Conservation (phyloP, 2,888 invertebrate genomes). For the Dasysyrphus albostriatus region DNA sequence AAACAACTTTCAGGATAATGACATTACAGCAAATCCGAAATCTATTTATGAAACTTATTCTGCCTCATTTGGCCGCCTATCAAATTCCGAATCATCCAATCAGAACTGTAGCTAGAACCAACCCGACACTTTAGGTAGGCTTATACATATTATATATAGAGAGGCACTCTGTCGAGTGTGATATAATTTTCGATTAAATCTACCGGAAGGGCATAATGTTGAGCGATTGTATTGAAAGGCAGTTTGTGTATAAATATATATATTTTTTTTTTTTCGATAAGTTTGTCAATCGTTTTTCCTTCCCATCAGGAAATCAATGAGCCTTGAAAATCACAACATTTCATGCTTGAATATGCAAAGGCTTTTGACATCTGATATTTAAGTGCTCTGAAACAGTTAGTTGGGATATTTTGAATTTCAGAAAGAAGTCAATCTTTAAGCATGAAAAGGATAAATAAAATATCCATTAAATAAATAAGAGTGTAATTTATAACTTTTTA, state of each 20-base stretch:
- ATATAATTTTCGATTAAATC: conserved; percentile 74
- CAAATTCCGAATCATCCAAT: conserved; percentile 57
- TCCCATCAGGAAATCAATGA: conserved; percentile 55
- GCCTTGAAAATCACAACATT: conserved; percentile 59
- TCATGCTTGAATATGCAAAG: conserved; percentile 52
- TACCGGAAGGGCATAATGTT: conserved; percentile 74
- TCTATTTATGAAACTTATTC: conserved; percentile 74
- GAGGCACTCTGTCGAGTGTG: conserved; percentile 61
- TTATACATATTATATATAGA: not conserved
- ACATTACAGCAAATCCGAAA: conserved; percentile 72
- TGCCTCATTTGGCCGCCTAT: conserved; percentile 67
- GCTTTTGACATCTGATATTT: conserved; percentile 18
- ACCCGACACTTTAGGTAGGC: conserved; percentile 14
- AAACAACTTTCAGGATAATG: conserved; percentile 72
- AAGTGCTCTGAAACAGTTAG: conserved; percentile 23
- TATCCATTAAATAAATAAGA: not conserved
- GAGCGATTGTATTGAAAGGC: conserved; percentile 70
- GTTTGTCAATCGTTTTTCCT: conserved; percentile 49
- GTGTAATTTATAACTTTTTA: no score
- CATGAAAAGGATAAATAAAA: not conserved
- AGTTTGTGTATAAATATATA: conserved; percentile 19
- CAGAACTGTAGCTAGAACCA: conserved; percentile 54
- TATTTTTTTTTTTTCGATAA: conserved; percentile 9
- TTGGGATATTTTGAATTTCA: not conserved
- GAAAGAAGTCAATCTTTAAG: not conserved